Base-by-base conservation (phyloP, 2,113 vertebrate species). In the Circaetus cinerascens region DNA sequence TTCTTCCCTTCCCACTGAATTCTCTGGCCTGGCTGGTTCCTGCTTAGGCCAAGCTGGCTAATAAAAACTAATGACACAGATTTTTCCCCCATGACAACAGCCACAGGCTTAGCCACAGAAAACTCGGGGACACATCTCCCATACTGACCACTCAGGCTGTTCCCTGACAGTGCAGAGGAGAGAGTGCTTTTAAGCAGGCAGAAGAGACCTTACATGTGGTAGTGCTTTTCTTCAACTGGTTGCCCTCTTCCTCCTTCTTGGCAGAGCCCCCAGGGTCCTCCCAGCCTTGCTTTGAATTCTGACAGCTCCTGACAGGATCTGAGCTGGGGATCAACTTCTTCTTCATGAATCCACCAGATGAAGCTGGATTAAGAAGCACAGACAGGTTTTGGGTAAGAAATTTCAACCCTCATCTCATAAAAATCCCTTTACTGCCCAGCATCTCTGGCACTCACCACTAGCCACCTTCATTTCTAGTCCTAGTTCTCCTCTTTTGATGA, bases 301-400 rank as follows among this genome's bases (percentile, higher is more conserved):
- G 93, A 95, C 93, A 98, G 67, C 89, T 93, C 40, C 2, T 90
- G 36, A 75, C 40, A 79, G 96, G 63, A 76, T 97, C 97, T n/a
- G 91, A 63, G 45, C 85, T 93, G 36, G 94, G 92, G 18, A 95
- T 78, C 79, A 97, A 86, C 73, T 88, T 76, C 87, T 97, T 98
- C 91, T 93, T 97, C 1, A 3, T 13, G 30, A 48, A 78, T 40
- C 80, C 86, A 87, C 77, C 69, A 80, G 94, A 79, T 3, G 82
- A 91, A 66, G 55, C 97, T 98, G 66, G 17, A 87, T 95, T 60
- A 80, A 71, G 73, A 91, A 91, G 48, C 40, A 89, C 30, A 94
- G 67, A 78, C 6, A 81, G 23, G 38, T 76, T 85, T 60, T 8
- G 57, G 45, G 45, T 59, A 79, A 88, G 67, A 91, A 77, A 73